Base-by-base conservation (phyloP, 2,797 vertebrate genomes). In the Leuciscus waleckii region DNA sequence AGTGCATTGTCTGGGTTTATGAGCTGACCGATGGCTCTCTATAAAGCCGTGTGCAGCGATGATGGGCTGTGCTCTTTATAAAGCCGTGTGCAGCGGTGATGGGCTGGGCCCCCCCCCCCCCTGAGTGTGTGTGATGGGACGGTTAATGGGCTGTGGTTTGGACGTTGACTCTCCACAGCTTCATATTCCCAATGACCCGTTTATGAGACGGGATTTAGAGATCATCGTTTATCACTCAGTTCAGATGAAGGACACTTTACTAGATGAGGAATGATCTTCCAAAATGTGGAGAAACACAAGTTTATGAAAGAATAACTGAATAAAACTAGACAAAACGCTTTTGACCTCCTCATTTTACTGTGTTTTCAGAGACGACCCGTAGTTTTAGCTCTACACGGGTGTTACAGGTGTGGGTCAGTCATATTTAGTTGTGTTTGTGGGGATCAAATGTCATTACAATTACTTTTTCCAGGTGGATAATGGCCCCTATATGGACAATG, bases 31-130 rank as follows among this genome's bases (percentile, higher is more conserved):
- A 69, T 46, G 39, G 43, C 43, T 49, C 43, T 16, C 4, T 68
- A 35, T 35, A 35, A n/a, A 88, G 83, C 74, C 32, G 56, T 37
- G 68, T 85, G 86, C 84, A 54, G 80, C 71, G 23, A 67, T 83
- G 29, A 69, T 84, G 78, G 67, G 65, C 81, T 77, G 23, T n/a
- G 43, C 43, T 49, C 43, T 16, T 1, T 68, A 35, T 35, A 35
- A n/a, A 88, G 83, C 74, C 32, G 56, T 89, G 84, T 80, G 86
- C 84, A 54, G 80, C 71, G 23, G 70, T 83, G 29, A 69, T 84
- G 78, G 67, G 65, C 81, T 77, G 23, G 16, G 35, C 5, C 29
- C 29, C 29, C 4, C 4, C 32, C n/a, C n/a, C n/a, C n/a, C n/a
- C n/a, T n/a, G n/a, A n/a, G 26, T 83, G 82, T 65, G 77, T 49